phyloP scores from a whole-genome alignment of 2,888 invertebrate genomes.

The Coelopa pilipes region DNA sequence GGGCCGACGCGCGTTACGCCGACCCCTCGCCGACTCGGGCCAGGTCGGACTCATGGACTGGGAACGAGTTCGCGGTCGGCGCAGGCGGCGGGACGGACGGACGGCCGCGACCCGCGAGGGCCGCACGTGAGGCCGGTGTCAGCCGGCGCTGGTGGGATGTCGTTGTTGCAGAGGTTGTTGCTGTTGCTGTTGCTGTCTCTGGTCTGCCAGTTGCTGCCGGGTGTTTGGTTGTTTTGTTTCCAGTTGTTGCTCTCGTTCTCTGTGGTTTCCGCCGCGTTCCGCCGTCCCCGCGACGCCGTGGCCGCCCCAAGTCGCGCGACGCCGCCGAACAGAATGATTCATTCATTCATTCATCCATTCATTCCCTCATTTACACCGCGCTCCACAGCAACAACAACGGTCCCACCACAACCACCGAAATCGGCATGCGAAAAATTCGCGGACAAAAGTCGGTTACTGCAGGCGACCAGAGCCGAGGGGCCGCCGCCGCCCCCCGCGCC shows the following conservation, averaged over 20 bases:
- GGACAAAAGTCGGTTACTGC: no score
- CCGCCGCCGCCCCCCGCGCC: no score
- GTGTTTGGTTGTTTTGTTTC: background rate
- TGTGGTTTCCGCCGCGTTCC: no score
- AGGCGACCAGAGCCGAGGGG: no score
- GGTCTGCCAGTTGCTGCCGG: constrained; percentile 6
- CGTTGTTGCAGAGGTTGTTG: background rate
- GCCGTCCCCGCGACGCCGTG: background rate
- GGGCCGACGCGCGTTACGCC: no score
- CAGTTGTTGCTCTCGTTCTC: background rate
- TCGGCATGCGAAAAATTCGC: background rate
- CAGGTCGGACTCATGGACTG: no score
- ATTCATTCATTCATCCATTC: constrained; percentile 35
- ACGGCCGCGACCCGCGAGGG: constrained; percentile 6
- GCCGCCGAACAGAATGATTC: constrained; percentile 30
- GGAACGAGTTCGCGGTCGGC: no score
- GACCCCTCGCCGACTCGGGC: no score
- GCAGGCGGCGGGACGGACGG: background rate
- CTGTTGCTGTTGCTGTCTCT: background rate
- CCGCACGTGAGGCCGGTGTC: constrained; percentile 19
- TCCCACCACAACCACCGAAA: background rate
- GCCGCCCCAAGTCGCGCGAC: background rate
- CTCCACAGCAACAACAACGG: background rate
- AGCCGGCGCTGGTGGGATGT: no score
- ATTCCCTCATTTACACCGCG: constrained; percentile 26